Base-by-base conservation (phyloP, 2,113 vertebrate genomes). In the Saguinus midas region DNA sequence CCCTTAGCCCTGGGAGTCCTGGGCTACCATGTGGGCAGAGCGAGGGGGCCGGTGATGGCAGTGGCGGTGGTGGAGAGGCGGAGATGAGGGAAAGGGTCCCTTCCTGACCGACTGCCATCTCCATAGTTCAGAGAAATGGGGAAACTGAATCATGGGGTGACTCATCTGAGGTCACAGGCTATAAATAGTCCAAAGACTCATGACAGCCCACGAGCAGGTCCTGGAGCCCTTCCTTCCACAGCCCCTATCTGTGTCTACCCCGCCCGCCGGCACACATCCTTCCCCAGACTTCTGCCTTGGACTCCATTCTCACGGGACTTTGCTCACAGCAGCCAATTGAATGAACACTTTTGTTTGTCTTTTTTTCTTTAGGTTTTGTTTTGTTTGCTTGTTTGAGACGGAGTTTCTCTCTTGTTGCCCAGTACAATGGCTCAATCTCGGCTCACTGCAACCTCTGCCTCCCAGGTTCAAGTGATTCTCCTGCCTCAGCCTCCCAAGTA, bases 131-230 rank as follows among this genome's bases (percentile, higher is more conserved):
- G 40, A 58, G 79, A 75, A 82, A 5, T 40, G 11, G 52, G 32
- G 70, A 92, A 78, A 61, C 45, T 61, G 55, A 92, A 45, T 90
- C 93, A 68, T 7, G 32, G n/a, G 35, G 57, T 89, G 76, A 90
- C 68, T 95, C 70, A 61, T 66, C 90, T 50, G 83, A 93, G 55
- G 48, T 87, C 52, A 14, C 18, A 0, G 0, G 7, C 52, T 92
- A 10, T 58, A 68, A 87, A 50, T 6, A 92, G 50, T 70, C 68
- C 57, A 35, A 25, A 86, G 83, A 68, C 43, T 43, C 50, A 6
- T 5, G 45, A 75, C 72, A 61, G 58, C 61, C 35, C 25, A 20
- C 4, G 0, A 48, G 23, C 23, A 57, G 32, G 58, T 35, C 32
- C 45, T 17, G 2, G 23, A 8, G 0, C 11, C 18, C 85, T 48